A percentile compares a stretch with the other conserved stretches of the same genome.
Conservation (phyloP, 2,113 vertebrate species). For the Pedetes capensis region DNA sequence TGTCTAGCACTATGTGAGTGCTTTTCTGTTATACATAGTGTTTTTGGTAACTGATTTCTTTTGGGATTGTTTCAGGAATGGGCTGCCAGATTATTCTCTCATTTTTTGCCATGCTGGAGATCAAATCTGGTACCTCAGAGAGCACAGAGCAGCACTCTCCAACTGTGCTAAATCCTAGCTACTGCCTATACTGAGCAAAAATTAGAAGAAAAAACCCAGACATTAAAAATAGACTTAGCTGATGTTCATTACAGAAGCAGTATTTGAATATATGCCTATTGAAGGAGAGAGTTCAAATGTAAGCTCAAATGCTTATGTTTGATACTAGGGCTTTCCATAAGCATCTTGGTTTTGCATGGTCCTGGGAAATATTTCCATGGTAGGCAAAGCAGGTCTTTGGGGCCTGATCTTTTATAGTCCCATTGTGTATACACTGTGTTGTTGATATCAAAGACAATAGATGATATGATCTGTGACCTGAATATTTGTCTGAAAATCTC, state of each 20-base stretch:
- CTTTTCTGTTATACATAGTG: no score
- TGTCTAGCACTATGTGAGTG: no score
- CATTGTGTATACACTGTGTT: not conserved
- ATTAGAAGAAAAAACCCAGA: not conserved
- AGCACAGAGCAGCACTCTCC: no score
- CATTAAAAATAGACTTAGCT: not conserved
- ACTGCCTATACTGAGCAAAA: no score
- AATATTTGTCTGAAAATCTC: constrained; percentile 16
- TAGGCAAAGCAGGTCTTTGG: not conserved
- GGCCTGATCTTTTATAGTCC: not conserved
- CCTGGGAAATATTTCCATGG: not conserved
- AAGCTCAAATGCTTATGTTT: not conserved
- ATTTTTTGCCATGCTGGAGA: no score
- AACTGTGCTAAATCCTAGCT: no score
- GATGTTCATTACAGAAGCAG: not conserved
- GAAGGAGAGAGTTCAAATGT: no score
- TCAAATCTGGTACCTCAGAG: no score
- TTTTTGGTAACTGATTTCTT: no score
- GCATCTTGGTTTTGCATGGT: not conserved
- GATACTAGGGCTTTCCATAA: not conserved
- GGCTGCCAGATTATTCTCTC: no score
- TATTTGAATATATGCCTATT: not conserved
- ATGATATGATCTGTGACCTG: not conserved
- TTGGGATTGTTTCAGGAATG: no score
- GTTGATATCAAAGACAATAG: not conserved